Conservation (phyloP, 2,888 invertebrate species). For the Rugalucina vietnamica region DNA sequence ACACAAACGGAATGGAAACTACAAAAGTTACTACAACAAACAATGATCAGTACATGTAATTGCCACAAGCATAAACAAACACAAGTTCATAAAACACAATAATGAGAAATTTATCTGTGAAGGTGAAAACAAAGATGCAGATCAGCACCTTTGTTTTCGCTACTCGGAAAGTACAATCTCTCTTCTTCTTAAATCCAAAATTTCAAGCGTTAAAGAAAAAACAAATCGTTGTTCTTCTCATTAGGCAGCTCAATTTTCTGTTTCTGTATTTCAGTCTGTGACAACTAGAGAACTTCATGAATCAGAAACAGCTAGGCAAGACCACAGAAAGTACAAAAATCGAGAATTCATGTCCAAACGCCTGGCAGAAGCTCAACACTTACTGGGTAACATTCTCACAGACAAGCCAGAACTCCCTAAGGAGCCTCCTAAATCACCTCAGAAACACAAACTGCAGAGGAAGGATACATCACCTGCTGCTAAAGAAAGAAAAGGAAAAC, state of each 20-base stretch:
- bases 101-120: no score
- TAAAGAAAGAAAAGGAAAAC: slow-evolving; percentile 14
- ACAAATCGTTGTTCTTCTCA: background rate
- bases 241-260: background rate
- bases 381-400: slow-evolving; percentile 75
- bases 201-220: background rate
- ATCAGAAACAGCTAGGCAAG: slow-evolving; percentile 29
- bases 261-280: background rate
- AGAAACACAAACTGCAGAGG: background rate
- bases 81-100: no score
- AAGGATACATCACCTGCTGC: slow-evolving; percentile 9
- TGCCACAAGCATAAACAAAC: no score
- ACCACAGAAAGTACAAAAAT: slow-evolving; percentile 58
- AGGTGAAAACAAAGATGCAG: no score
- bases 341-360: slow-evolving; percentile 70
- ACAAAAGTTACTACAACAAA: no score
- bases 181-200: no score
- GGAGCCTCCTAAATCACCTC: slow-evolving; percentile 50
- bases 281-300: background rate
- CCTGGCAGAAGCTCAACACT: slow-evolving; percentile 72
- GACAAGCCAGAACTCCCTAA: slow-evolving; percentile 72
- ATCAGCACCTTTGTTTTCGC: no score
- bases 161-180: no score
- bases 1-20: no score
- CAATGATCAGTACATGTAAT: no score